These are phyloP conservation scores for Pseudeuparius sepicola DNA, from an alignment of 2,888 invertebrate species.

Conservation along the genomic window DNA sequence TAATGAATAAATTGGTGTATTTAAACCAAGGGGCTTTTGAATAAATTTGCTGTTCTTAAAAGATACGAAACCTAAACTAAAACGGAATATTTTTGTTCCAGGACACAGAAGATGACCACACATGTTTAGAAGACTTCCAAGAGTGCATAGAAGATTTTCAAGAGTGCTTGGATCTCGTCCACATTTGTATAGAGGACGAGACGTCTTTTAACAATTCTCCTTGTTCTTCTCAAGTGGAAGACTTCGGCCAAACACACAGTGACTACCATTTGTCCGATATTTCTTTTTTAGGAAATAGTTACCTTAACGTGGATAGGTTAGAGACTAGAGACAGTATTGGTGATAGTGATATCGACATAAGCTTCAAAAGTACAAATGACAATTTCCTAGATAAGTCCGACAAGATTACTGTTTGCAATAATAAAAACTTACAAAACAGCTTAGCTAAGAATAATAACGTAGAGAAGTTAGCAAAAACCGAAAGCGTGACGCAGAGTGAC, in stretches of 20 bases:
- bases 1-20: too few relatives aligned
- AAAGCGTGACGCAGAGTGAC: slow-evolving; percentile 29
- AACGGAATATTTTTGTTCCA: too few relatives aligned
- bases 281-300: slow-evolving; percentile 19
- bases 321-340: slow-evolving; percentile 22
- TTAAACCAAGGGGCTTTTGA: too few relatives aligned
- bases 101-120: slow-evolving; percentile 52
- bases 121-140: slow-evolving; percentile 54
- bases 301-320: background rate
- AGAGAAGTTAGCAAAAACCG: slow-evolving; percentile 21
- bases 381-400: slow-evolving; percentile 22
- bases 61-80: too few relatives aligned
- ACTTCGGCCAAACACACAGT: slow-evolving; percentile 29
- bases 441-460: slow-evolving; percentile 18
- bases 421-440: slow-evolving; percentile 8
- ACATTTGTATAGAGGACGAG: slow-evolving; percentile 52
- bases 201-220: slow-evolving; percentile 40
- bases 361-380: slow-evolving; percentile 32
- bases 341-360: slow-evolving; percentile 32
- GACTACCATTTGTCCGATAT: slow-evolving; percentile 7
- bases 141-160: slow-evolving; percentile 56
- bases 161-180: slow-evolving; percentile 51
- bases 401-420: slow-evolving; percentile 12
- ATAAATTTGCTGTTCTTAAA: too few relatives aligned
- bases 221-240: slow-evolving; percentile 31